Base-by-base conservation (phyloP, 1,140 invertebrate genomes). In the Eupristina koningsbergeri region DNA sequence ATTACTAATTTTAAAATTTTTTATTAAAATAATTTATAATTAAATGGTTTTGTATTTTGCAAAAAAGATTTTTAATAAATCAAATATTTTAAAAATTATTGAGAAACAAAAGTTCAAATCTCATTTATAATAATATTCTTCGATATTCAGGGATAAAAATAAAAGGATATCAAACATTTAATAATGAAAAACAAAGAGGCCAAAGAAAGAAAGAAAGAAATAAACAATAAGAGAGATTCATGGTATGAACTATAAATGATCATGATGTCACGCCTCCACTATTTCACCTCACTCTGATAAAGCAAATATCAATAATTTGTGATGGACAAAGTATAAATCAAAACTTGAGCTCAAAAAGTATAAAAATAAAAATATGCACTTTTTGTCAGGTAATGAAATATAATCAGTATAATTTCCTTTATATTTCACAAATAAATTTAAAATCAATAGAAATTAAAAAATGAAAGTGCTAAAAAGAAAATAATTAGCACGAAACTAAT, bases 221-320 rank as follows among this genome's bases (percentile, higher is more conserved):
- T 13, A 69, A 36, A 26, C 63, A 80, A 80, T 69, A 69, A 69
- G 41, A 17, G 45, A 80, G 53, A 61, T 80, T 80, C 29, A 47
- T 29, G 78, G 29, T 47, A 69, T 69, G 36, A 50, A 67, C 15
- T 36, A 31, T n/a, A 69, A 50, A 80, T 69, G 19, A 64, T n/a
- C 11, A 36, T 13, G 36, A 63, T 29, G 19, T 78, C 76, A 31
- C 36, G 58, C 53, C 29, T 64, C 39, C 7, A 41, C 34, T 31
- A 64, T n/a, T n/a, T n/a, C n/a, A n/a, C n/a, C n/a, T n/a, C n/a
- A 64, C 34, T 78, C 64, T 63, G 22, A 64, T 76, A 39, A 36
- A 71, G 41, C 67, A 71, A 71, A 74, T 76, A 76, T n/a, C 45
- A 53, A 74, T 74, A 58, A 53, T 29, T 58, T 13, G 47, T 36